These are phyloP conservation scores for Heterotis niloticus DNA, from an alignment of 2,113 vertebrate genomes.

Conservation along the genomic window DNA sequence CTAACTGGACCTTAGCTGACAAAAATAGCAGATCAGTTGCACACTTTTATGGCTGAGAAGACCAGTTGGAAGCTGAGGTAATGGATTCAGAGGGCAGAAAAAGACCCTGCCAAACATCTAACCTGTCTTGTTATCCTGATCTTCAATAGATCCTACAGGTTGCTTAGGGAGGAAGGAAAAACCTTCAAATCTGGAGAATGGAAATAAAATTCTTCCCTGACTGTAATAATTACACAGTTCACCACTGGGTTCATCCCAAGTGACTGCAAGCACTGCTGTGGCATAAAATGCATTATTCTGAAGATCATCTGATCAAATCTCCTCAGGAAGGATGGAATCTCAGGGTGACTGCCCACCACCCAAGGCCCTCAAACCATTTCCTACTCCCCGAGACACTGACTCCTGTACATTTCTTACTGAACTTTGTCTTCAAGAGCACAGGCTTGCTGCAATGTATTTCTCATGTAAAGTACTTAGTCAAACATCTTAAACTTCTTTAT, in stretches of 20 bases:
- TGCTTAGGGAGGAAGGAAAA: not conserved
- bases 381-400: not conserved
- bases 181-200: not conserved
- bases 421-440: not conserved
- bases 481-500: too few relatives aligned
- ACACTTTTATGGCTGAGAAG: not conserved
- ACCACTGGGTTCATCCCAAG: not conserved
- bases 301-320: constrained; percentile 14
- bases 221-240: constrained; percentile 16
- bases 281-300: constrained; percentile 3
- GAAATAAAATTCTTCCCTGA: constrained; percentile 9
- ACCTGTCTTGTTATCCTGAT: not conserved
- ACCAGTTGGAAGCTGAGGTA: not conserved
- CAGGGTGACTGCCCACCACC: not conserved
- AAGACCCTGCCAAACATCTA: not conserved
- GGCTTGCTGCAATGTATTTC: not conserved
- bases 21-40: not conserved
- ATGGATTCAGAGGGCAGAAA: not conserved
- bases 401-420: not conserved
- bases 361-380: too few relatives aligned
- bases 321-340: not conserved
- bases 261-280: not conserved
- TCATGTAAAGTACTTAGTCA: not conserved
- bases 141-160: constrained; percentile 9
- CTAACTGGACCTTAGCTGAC: not conserved